A percentile compares a stretch with the other conserved stretches of the same genome.
Evolutionary conservation across 2,888 invertebrate genomes (phyloP).

Genomic region (Ametastegia equiseti): DNA sequence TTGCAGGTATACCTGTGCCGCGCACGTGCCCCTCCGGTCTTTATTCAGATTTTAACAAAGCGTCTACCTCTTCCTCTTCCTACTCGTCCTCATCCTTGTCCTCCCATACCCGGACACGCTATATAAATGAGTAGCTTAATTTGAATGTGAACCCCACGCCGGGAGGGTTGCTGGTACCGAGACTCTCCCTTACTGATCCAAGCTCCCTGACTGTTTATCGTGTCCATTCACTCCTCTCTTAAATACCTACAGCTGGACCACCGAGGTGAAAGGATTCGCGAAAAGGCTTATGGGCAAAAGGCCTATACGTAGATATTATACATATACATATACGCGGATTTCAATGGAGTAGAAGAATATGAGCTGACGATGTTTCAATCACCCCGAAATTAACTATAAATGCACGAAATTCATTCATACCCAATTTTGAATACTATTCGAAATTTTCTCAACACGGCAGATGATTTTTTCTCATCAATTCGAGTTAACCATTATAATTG

Average conservation of each 20-base stretch:
- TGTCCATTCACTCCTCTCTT: conserved; percentile 16
- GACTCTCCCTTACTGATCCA: no score
- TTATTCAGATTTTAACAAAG: conserved; percentile 2
- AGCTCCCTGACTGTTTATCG: no score
- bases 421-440: conserved; percentile 1
- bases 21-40: background rate
- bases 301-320: background rate
- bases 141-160: conserved; percentile 8
- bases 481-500: no score
- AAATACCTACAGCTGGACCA: conserved; percentile 25
- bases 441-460: no score
- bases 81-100: no score
- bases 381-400: conserved; percentile 8
- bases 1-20: background rate
- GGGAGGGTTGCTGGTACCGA: background rate
- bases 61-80: no score
- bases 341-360: background rate
- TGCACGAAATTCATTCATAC: background rate
- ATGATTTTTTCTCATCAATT: no score
- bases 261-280: no score
- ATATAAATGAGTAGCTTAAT: conserved; percentile 38
- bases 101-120: background rate
- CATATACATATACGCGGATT: background rate
- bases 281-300: background rate
- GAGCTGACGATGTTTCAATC: conserved; percentile 15